Evolutionary conservation across 2,113 vertebrate species (phyloP), one percentile per base, ranked within the genome.

Genomic region (Microtus ochrogaster): DNA sequence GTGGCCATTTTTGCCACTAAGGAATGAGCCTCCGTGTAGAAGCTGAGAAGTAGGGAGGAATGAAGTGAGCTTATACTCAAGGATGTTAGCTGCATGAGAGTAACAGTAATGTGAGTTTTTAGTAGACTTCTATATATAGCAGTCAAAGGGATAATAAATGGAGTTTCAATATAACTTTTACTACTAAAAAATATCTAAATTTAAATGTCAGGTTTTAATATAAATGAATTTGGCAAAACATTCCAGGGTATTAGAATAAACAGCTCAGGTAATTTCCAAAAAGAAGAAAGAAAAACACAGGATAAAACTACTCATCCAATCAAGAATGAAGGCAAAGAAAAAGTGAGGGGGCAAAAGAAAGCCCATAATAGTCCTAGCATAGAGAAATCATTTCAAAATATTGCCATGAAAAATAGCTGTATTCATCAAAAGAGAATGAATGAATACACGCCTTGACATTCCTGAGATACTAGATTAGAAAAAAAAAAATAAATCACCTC

Each of bases 221-320:
- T 86, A 91, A 94, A 5, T 63, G 66, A 36, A 74, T 89, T 39
- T 85, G 89, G 33, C 92, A 79, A 89, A 72, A 94, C n/a, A 58
- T 55, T 65, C 30, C 44, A 72, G 30, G n/a, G 21, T 58, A 85
- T 49, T 88, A 36, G 89, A 92, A 65, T 72, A 90, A 92, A 92
- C 6, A 92, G 41, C 58, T 39, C 12, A 30, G 28, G 33, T 52
- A 86, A 85, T 24, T 91, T 92, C 14, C 33, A 87, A 94, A 3
- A 44, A 86, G 41, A n/a, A 92, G 5, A 78, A 41, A 55, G n/a
- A 33, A 52, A 91, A 94, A 58, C 0, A n/a, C 9, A 90, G 82
- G 55, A 91, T 33, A 79, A 94, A 97, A 87, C 63, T 58, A 44
- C 2, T 74, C 39, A 94, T 78, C 96, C 17, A 41, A 5, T 90